phyloP scores from a whole-genome alignment of 1,140 invertebrate species.

The Eurosta solidaginis region DNA sequence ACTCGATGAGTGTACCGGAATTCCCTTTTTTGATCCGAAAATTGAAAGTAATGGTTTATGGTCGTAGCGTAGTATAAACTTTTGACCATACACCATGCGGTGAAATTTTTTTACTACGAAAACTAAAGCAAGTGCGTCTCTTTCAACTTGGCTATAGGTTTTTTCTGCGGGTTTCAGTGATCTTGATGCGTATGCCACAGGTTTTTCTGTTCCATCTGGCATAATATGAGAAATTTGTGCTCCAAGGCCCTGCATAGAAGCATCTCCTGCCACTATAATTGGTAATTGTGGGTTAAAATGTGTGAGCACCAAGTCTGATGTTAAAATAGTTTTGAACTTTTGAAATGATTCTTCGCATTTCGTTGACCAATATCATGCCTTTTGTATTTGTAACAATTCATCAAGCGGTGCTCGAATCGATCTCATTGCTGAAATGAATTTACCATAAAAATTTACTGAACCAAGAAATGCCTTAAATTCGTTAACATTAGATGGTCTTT shows the following conservation, averaged over 20 bases:
- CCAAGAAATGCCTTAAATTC: no score
- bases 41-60: conserved; percentile 6
- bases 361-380: no score
- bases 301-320: no score
- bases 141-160: neutral
- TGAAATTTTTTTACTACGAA: neutral
- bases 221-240: conserved; percentile 54
- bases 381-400: no score
- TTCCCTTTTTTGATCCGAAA: neutral
- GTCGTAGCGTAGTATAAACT: conserved; percentile 3
- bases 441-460: neutral
- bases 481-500: neutral
- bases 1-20: conserved; percentile 28
- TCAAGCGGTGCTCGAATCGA: no score
- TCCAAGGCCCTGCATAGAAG: conserved; percentile 57
- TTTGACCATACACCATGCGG: neutral
- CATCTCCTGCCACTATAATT: conserved; percentile 61
- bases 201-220: neutral
- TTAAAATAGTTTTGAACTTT: no score
- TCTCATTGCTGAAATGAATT: neutral
- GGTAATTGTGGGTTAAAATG: conserved; percentile 55
- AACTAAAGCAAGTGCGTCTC: neutral
- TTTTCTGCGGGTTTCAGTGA: neutral
- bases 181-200: neutral
- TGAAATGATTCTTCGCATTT: neutral